A percentile compares a stretch with the other conserved stretches of the same genome.
Evolutionary conservation across 2,113 vertebrate species (phyloP).

Genomic region (Hiodon alosoides): DNA sequence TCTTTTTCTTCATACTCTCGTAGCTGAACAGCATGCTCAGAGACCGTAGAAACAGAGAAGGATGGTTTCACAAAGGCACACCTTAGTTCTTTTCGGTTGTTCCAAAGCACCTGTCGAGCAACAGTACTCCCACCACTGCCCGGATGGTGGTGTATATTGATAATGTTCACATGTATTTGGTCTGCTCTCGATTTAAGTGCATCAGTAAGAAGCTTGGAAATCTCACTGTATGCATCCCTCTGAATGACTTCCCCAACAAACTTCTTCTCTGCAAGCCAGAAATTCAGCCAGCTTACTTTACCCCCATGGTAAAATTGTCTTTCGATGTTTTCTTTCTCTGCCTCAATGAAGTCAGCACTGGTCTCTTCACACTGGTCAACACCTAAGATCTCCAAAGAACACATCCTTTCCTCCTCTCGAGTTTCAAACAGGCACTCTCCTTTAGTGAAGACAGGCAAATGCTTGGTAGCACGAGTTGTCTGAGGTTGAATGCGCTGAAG

Average conservation of each 20-base stretch:
- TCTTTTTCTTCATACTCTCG: conserved; percentile 56
- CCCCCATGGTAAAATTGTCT: conserved; percentile 60
- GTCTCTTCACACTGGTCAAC: conserved; percentile 54
- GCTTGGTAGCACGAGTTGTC: conserved; percentile 33
- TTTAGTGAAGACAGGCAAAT: conserved; percentile 48
- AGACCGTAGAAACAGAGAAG: conserved; percentile 45
- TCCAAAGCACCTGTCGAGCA: conserved; percentile 64
- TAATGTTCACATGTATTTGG: conserved; percentile 42
- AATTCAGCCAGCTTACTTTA: conserved; percentile 65
- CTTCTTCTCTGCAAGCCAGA: conserved; percentile 59
- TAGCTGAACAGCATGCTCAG: conserved; percentile 49
- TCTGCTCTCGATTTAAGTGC: background rate
- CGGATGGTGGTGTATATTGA: conserved; percentile 66
- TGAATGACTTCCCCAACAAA: conserved; percentile 56
- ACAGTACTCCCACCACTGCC: conserved; percentile 71
- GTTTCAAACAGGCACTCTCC: conserved; percentile 38
- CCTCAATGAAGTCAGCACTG: conserved; percentile 39
- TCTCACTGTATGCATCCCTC: conserved; percentile 47
- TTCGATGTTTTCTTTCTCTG: conserved; percentile 52
- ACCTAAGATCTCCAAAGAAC: conserved; percentile 62
- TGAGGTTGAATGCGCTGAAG: conserved; percentile 49
- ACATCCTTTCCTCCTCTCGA: conserved; percentile 49
- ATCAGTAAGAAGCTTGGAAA: conserved; percentile 36
- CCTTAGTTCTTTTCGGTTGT: conserved; percentile 46
- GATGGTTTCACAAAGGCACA: conserved; percentile 58